A percentile compares a stretch with the other conserved stretches of the same genome.
phyloP scores from a whole-genome alignment of 2,888 invertebrate species.

The Tetragonula carbonaria region DNA sequence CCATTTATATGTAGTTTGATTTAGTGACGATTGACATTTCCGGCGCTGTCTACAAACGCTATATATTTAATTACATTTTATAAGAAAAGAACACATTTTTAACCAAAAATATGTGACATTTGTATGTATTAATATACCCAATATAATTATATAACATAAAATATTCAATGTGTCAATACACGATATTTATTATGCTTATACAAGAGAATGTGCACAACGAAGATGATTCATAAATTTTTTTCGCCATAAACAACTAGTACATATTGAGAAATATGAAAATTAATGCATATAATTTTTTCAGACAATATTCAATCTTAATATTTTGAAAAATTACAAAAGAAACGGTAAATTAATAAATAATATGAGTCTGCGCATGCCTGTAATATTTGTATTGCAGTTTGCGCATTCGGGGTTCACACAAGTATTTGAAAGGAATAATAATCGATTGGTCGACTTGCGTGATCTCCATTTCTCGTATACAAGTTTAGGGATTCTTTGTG shows the following conservation, averaged over 20 bases:
- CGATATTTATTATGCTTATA: not conserved
- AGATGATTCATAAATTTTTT: not conserved
- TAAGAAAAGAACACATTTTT: not conserved
- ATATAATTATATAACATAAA: not conserved
- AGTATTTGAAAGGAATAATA: slow-evolving; percentile 68
- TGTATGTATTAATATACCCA: not conserved
- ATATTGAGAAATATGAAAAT: not conserved
- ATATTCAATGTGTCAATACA: not conserved
- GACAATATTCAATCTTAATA: not conserved
- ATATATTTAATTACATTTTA: slow-evolving; percentile 10
- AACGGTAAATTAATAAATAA: slow-evolving; percentile 32
- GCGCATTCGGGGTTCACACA: slow-evolving; percentile 72
- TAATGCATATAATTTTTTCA: slow-evolving; percentile 14
- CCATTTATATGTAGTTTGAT: slow-evolving; percentile 32
- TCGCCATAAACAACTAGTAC: not conserved
- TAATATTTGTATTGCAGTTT: slow-evolving; percentile 20
- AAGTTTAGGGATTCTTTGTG: slow-evolving; percentile 40
- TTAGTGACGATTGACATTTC: slow-evolving; percentile 37
- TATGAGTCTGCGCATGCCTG: slow-evolving; percentile 56
- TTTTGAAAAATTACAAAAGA: not conserved
- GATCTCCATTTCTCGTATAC: slow-evolving; percentile 52
- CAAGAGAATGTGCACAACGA: not conserved
- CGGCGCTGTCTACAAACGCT: slow-evolving; percentile 39
- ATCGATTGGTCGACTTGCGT: slow-evolving; percentile 70
- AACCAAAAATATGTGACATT: not conserved